phyloP scores from a whole-genome alignment of 2,113 vertebrate genomes.

The Pogona vitticeps region DNA sequence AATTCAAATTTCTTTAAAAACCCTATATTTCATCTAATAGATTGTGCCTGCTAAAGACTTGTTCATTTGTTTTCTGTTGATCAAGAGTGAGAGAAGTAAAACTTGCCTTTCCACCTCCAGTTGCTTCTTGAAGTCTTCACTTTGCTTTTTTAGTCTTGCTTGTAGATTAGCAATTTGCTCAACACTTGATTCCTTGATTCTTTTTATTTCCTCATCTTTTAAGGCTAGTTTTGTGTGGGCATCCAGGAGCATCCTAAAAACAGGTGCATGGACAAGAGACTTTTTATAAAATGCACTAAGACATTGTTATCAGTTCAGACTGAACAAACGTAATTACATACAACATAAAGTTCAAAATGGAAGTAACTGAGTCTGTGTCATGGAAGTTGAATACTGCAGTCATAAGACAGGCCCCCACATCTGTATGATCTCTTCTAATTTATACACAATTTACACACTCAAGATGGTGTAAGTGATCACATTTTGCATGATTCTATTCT shows the following conservation, averaged over 20 bases:
- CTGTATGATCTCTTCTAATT: neutral
- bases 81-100: constrained; percentile 43
- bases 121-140: constrained; percentile 70
- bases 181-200: constrained; percentile 60
- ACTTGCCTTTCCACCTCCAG: constrained; percentile 72
- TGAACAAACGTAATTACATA: neutral
- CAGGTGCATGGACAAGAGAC: neutral
- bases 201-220: constrained; percentile 80
- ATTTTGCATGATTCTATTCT: neutral
- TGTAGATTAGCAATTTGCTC: constrained; percentile 70
- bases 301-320: neutral
- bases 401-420: too few species aligned
- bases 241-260: constrained; percentile 82
- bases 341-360: too few species aligned
- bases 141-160: constrained; percentile 78
- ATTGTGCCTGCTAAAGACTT: too few species aligned
- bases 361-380: neutral
- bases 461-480: neutral
- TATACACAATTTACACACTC: neutral
- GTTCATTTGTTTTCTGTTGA: neutral
- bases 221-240: constrained; percentile 77
- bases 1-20: neutral
- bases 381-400: too few species aligned
- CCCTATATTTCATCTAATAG: neutral
- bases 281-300: neutral